Conservation (phyloP, 2,888 invertebrate species). For the Congeria kusceri region DNA sequence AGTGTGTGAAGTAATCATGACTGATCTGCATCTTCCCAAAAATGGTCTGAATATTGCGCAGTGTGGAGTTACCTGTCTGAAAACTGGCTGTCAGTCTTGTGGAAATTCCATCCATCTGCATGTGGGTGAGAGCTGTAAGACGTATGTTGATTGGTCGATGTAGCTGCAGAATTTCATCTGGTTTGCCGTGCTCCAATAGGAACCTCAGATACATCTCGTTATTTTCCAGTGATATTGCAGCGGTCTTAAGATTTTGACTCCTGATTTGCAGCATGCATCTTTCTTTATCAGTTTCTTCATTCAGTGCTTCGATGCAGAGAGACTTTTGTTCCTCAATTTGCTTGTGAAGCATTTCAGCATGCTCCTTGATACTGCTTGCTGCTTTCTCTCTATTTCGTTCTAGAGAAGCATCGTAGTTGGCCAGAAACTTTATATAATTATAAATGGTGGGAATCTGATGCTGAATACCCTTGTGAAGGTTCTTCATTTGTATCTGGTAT, state of each 20-base stretch:
- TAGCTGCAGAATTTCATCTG: slow-evolving; percentile 74
- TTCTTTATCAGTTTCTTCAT: slow-evolving; percentile 63
- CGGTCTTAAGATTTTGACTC: slow-evolving; percentile 62
- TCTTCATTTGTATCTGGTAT: slow-evolving; percentile 65
- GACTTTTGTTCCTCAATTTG: slow-evolving; percentile 74
- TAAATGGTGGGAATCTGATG: slow-evolving; percentile 69
- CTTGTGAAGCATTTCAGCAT: slow-evolving; percentile 73
- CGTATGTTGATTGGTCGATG: slow-evolving; percentile 70
- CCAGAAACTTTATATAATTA: slow-evolving; percentile 72
- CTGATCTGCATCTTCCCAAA: slow-evolving; percentile 74
- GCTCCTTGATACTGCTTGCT: slow-evolving; percentile 63
- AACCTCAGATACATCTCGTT: slow-evolving; percentile 67
- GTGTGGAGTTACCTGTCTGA: slow-evolving; percentile 65
- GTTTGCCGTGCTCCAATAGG: slow-evolving; percentile 72
- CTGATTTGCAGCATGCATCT: slow-evolving; percentile 58
- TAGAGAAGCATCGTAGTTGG: slow-evolving; percentile 67
- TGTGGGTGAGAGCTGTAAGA: slow-evolving; percentile 73
- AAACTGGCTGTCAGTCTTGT: slow-evolving; percentile 71
- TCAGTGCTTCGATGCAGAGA: slow-evolving; percentile 59
- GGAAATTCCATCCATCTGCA: slow-evolving; percentile 71
- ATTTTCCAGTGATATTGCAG: slow-evolving; percentile 63
- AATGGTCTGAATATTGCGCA: slow-evolving; percentile 69
- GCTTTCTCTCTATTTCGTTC: slow-evolving; percentile 62
- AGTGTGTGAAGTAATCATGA: slow-evolving; percentile 64
- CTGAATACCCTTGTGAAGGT: slow-evolving; percentile 71